Evolutionary conservation across 2,113 vertebrate species (phyloP).

Genomic region (Elephantulus edwardii): DNA sequence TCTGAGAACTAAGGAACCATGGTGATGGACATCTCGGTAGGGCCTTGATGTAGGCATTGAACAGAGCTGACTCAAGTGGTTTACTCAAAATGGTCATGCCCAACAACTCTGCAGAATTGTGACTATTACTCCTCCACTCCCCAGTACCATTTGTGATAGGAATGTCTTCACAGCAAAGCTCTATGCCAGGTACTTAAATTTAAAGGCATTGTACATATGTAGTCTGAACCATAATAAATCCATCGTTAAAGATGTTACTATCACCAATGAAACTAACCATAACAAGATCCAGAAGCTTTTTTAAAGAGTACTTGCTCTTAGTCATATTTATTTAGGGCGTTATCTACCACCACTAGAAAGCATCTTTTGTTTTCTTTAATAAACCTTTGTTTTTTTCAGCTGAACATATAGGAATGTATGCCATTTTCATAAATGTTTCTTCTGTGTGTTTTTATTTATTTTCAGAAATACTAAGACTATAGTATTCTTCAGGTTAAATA

Average conservation of each 20-base stretch:
- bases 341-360: slow-evolving; percentile 68
- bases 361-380: slow-evolving; percentile 76
- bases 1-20: slow-evolving; percentile 1
- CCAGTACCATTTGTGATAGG: slow-evolving; percentile 16
- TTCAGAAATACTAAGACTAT: slow-evolving; percentile 66
- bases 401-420: slow-evolving; percentile 62
- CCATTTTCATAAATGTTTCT: slow-evolving; percentile 67
- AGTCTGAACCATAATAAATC: slow-evolving; percentile 4
- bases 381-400: slow-evolving; percentile 75
- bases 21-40: neutral
- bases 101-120: neutral
- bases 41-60: slow-evolving; percentile 22
- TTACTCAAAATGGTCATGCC: slow-evolving; percentile 46
- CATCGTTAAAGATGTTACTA: slow-evolving; percentile 51
- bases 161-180: slow-evolving; percentile 45
- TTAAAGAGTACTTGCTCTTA: slow-evolving; percentile 48
- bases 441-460: slow-evolving; percentile 71
- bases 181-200: slow-evolving; percentile 17
- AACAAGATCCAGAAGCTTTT: slow-evolving; percentile 64
- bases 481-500: slow-evolving; percentile 59
- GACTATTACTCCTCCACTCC: slow-evolving; percentile 36
- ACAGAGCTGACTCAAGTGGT: slow-evolving; percentile 30
- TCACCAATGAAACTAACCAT: slow-evolving; percentile 32
- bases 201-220: slow-evolving; percentile 12
- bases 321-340: slow-evolving; percentile 58